Evolutionary conservation across 2,888 invertebrate species (phyloP), one percentile per base, ranked within the genome.

Genomic region (Protodeltote pygarga): DNA sequence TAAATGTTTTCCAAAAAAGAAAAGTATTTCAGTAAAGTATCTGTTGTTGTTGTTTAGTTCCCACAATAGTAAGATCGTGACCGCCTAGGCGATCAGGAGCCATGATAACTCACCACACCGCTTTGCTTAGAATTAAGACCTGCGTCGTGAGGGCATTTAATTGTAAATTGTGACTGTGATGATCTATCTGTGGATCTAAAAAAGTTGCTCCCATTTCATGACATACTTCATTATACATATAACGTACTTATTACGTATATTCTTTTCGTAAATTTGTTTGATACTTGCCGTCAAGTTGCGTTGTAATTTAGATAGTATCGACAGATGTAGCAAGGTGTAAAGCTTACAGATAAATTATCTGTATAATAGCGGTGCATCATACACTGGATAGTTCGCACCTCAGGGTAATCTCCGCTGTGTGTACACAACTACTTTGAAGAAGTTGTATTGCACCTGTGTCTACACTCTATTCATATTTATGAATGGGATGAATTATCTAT

Each of bases 11-110:
- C 24, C 24, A 51, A 45, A 49, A 61, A 61, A 28, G 29, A 49
- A 61, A 54, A 19, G 29, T 48, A 42, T 70, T 64, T 67, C 61
- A 61, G 59, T 74, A 67, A 71, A 60, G 65, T 68, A 68, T 71
- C 73, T 71, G 63, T 58, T 65, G 68, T 73, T 75, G 65, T 64
- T 69, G 72, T 75, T 70, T 55, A 67, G 77, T 88, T 87, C 87
- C 82, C 87, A 89, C 85, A 86, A 86, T 75, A 80, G 79, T 63
- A 62, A 74, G 75, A 81, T 87, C 87, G 89, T 89, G 89, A 89
- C 89, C 75, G 68, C 70, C 72, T 69, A 71, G 71, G 73, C 71
- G 88, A 89, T 89, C 77, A 66, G 78, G 71, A 81, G 79, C 73
- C 52, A 62, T 67, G 89, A 90, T 89, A 86, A 78, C 77, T 76